Evolutionary conservation across 2,113 vertebrate genomes (phyloP).

Genomic region (Peromyscus leucopus): DNA sequence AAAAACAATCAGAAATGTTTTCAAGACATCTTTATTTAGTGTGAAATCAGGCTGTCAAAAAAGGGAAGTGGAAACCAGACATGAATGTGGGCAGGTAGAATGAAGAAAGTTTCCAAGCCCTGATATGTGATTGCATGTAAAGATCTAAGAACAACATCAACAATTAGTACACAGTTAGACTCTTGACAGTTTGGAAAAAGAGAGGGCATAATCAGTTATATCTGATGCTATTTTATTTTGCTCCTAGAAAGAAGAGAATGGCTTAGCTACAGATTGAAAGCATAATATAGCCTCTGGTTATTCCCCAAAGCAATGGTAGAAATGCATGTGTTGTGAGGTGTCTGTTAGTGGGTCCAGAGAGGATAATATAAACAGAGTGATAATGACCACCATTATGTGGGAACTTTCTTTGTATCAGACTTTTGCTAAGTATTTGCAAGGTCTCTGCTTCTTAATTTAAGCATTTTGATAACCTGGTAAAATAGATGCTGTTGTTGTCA

Average conservation of each 20-base stretch:
- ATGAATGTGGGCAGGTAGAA: background rate
- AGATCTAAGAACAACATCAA: background rate
- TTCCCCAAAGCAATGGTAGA: background rate
- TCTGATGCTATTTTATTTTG: conserved; percentile 31
- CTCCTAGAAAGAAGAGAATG: conserved; percentile 17
- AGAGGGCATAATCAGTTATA: background rate
- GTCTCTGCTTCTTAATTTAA: conserved; percentile 6
- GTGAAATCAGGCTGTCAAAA: background rate
- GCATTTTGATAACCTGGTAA: background rate
- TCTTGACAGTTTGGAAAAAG: background rate
- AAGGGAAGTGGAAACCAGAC: background rate
- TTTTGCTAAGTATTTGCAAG: background rate
- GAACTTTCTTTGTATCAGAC: background rate
- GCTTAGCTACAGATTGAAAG: background rate
- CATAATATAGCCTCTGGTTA: background rate
- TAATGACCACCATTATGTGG: background rate
- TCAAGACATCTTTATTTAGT: background rate
- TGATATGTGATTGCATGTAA: background rate
- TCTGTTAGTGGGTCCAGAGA: background rate
- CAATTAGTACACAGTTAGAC: background rate
- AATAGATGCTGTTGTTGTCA: background rate
- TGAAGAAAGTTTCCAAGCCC: background rate
- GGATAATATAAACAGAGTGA: background rate
- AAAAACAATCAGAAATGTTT: conserved; percentile 21
- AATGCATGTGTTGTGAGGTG: background rate